A percentile compares a stretch with the other conserved stretches of the same genome.
Evolutionary conservation across 2,113 vertebrate species (phyloP).

Genomic region (Desmodus rotundus): DNA sequence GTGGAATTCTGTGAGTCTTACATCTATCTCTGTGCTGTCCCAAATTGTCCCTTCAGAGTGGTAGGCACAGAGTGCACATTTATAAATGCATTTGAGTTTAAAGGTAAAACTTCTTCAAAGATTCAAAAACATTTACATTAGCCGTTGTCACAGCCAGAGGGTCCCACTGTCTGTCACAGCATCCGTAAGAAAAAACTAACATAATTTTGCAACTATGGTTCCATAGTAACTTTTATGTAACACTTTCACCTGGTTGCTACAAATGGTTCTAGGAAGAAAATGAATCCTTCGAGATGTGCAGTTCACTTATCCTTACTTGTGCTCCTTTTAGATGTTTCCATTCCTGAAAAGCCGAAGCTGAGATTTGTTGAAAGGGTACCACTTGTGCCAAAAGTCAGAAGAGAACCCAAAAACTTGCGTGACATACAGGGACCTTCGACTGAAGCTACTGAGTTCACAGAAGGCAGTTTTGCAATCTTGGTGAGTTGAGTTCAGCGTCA

Average conservation of each 20-base stretch:
- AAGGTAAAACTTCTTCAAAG: not conserved
- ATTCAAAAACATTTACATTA: not conserved
- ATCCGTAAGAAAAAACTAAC: not conserved
- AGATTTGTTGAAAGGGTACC: slow-evolving; percentile 91
- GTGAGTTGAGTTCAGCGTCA: slow-evolving; percentile 76
- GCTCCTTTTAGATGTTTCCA: slow-evolving; percentile 80
- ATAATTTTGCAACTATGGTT: not conserved
- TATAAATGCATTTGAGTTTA: not conserved
- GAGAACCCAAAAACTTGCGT: slow-evolving; percentile 85
- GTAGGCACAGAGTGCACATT: not conserved
- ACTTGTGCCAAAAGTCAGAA: slow-evolving; percentile 84
- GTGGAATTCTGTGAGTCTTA: not conserved
- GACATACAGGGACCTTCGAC: slow-evolving; percentile 90
- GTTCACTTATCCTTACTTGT: not conserved
- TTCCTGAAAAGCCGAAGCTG: slow-evolving; percentile 90
- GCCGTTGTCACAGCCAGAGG: not conserved
- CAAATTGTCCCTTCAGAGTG: not conserved
- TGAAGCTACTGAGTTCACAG: slow-evolving; percentile 81
- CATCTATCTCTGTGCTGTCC: not conserved
- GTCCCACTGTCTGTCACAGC: not conserved
- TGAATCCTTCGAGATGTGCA: not conserved
- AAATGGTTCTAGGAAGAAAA: not conserved
- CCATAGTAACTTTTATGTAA: not conserved
- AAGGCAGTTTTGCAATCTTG: slow-evolving; percentile 91
- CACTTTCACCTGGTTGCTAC: not conserved